Base-by-base conservation (phyloP, 2,113 vertebrate species). In the Poeciliopsis retropinna region DNA sequence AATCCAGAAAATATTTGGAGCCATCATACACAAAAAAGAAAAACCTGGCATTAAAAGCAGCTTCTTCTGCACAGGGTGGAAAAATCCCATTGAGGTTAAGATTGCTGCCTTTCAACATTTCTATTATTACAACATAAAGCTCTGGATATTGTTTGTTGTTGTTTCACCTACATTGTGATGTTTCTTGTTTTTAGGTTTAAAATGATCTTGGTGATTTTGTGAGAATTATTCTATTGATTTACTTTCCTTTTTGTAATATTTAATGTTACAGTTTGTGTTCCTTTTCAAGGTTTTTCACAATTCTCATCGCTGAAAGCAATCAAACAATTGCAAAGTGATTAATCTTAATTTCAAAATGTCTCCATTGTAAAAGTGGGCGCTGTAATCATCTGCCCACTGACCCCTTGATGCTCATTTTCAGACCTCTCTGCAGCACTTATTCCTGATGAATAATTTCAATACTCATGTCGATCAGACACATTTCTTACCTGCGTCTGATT, bases 351-450 rank as follows among this genome's bases (percentile, higher is more conserved):
- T 79, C 11, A 68, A 90, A 87, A 85, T 74, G 90, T 88, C 91
- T 74, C 67, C 82, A 85, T 76, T 87, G 81, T 86, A 76, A 87
- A 91, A 85, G 93, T 95, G 92, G 94, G 93, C 70, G 80, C 91
- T 81, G 87, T 93, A 92, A 95, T 95, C 94, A 95, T 94, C 90
- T 91, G 90, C 93, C 91, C 88, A 89, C 93, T 95, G 94, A 95
- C 94, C 94, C 90, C 88, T 67, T 79, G 90, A 90, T 82, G 83
- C 90, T 86, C 86, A 61, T 86, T 83, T 81, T 39, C 73, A 78
- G 68, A 73, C 86, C 78, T 82, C 86, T 70, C 70, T 62, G 60
- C 80, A 73, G 81, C 73, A 79, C 84, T 64, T 64, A 77, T 80
- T 79, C 37, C 22, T 79, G 66, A 73, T 63, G 65, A 77, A 60